Conservation (phyloP, 1,140 invertebrate species). For the Eriocheir sinensis region DNA sequence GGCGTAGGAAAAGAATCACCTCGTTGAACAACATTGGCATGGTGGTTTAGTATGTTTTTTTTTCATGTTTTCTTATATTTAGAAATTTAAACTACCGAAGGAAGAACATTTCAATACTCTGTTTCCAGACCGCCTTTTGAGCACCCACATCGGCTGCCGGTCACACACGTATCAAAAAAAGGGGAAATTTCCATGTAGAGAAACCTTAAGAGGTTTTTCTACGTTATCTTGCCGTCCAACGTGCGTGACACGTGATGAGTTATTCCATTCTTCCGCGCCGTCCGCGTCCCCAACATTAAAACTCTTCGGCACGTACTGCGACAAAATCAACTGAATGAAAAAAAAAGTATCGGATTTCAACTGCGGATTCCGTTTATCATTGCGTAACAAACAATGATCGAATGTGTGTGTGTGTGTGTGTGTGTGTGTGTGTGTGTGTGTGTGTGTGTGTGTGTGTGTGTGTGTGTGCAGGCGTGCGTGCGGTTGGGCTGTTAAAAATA, state of each 20-base stretch:
- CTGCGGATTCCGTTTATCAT: background rate
- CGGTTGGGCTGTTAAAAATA: constrained; percentile 24
- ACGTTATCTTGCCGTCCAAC: background rate
- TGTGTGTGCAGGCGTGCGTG: constrained; percentile 37
- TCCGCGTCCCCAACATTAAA: background rate
- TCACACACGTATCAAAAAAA: too few species aligned
- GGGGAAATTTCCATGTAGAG: too few species aligned
- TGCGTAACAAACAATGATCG: background rate
- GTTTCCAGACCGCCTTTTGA: too few species aligned
- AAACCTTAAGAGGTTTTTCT: too few species aligned
- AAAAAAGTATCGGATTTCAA: background rate
- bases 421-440: background rate
- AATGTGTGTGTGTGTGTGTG: constrained; percentile 7
- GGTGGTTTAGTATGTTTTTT: too few species aligned
- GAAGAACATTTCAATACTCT: too few species aligned
- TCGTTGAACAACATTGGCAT: too few species aligned
- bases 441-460: background rate
- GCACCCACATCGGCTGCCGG: too few species aligned
- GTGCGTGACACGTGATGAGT: background rate
- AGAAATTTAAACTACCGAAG: too few species aligned
- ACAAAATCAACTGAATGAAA: background rate
- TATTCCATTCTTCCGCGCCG: background rate
- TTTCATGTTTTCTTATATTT: too few species aligned
- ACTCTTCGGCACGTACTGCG: background rate
- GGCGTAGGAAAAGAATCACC: too few species aligned